Base-by-base conservation (phyloP, 2,113 vertebrate genomes). In the Ammodytes dubius region DNA sequence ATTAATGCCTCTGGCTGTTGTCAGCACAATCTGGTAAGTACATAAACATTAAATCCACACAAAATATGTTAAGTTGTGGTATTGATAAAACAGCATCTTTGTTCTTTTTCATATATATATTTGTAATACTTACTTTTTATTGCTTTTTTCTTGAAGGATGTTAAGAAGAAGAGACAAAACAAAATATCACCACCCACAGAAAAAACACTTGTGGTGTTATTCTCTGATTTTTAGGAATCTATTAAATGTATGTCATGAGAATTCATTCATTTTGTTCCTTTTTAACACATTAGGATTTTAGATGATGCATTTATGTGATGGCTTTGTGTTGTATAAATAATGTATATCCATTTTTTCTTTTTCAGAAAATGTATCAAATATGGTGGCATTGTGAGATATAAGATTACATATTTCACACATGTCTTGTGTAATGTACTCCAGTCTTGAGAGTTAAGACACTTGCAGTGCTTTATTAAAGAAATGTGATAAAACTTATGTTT, bases 11-110 rank as follows among this genome's bases (percentile, higher is more conserved):
- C 70, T 96, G 39, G 68, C 95, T 83, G 75, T 95, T 87, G 77
- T 95, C 43, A 85, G 92, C 79, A 97, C 93, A 83, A 92, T 95
- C 76, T 95, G 96, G 98, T 98, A 94, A 89, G 93, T 83, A 53
- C 4, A 59, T 65, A 0, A 4, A 19, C 52, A 57, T 54, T 10
- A 42, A 35, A 2, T n/a, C 14, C 37, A 27, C 40, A 8, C 3
- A 45, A 47, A 58, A 53, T 58, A 17, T 17, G 0, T 42, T 0
- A 14, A 5, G 3, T 39, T 74, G 27, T 47, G 4, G n/a, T 50
- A 43, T 65, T 6, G 2, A 42, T 61, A 52, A n/a, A 5, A 14
- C 3, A 4, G 27, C 5, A 27, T 40, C 35, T 46, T 27, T 27
- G 27, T 27, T 27, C 27, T 27, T 27, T 27, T 27, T 27, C 27